Conservation (phyloP, 2,113 vertebrate genomes). For the Macaca mulatta region DNA sequence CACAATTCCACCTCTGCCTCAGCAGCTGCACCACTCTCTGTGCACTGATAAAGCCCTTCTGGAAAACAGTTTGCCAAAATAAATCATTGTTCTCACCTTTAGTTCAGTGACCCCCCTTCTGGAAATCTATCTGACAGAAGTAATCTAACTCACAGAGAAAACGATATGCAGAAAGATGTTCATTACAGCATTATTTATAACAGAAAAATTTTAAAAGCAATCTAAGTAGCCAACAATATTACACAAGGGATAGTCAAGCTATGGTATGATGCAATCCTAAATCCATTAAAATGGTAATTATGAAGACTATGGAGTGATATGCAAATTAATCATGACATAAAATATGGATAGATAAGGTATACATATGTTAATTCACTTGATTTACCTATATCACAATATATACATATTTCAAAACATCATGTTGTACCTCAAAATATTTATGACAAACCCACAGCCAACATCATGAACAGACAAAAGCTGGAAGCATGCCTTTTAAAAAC, state of each 20-base stretch:
- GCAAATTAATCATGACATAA: constrained; percentile 2
- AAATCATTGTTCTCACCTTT: background rate
- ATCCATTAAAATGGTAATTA: constrained; percentile 33
- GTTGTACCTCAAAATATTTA: background rate
- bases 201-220: background rate
- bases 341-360: background rate
- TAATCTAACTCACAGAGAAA: background rate
- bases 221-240: background rate
- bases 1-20: background rate
- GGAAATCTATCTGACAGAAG: background rate
- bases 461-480: no score
- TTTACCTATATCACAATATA: background rate
- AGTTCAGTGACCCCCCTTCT: background rate
- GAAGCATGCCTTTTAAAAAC: no score
- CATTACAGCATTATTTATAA: constrained; percentile 2
- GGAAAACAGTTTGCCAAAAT: background rate
- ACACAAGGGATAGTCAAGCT: background rate
- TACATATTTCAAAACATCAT: background rate
- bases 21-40: background rate
- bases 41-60: background rate
- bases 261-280: background rate
- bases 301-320: background rate
- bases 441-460: no score
- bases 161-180: background rate
- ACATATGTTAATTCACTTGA: background rate